A percentile compares a stretch with the other conserved stretches of the same genome.
These are phyloP conservation scores for Chitala chitala DNA, from an alignment of 2,113 vertebrate genomes.

Conservation along the genomic window DNA sequence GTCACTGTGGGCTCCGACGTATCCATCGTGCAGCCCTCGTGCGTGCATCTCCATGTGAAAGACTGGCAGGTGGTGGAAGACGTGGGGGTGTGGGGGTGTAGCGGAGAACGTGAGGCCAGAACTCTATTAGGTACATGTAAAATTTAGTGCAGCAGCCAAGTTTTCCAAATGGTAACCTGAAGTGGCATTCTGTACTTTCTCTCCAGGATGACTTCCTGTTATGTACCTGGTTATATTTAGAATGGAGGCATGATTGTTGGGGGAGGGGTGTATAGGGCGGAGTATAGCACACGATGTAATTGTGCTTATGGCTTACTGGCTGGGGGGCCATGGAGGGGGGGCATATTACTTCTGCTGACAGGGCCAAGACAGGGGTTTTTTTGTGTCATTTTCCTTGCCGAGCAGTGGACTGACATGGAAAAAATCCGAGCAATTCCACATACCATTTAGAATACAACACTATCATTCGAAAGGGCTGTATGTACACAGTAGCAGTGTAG, in stretches of 20 bases:
- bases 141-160: slow-evolving; percentile 21
- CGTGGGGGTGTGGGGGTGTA: background rate
- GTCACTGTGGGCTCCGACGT: background rate
- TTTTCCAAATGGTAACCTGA: slow-evolving; percentile 21
- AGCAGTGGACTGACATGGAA: background rate
- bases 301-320: background rate
- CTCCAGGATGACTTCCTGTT: slow-evolving; percentile 25
- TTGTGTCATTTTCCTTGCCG: background rate
- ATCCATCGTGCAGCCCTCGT: background rate
- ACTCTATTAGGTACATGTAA: slow-evolving; percentile 20
- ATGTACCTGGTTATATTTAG: slow-evolving; percentile 33
- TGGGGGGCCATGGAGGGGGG: background rate
- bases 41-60: background rate
- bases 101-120: background rate
- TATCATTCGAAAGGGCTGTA: too few relatives aligned
- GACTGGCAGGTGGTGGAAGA: background rate
- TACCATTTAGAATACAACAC: too few relatives aligned
- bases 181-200: slow-evolving; percentile 26
- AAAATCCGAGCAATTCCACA: too few relatives aligned
- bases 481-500: too few relatives aligned
- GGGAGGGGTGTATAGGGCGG: background rate
- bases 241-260: background rate
- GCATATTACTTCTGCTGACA: background rate
- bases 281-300: background rate
- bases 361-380: background rate